These are phyloP conservation scores for Chaetops frenatus DNA, from an alignment of 2,113 vertebrate species.

Conservation along the genomic window DNA sequence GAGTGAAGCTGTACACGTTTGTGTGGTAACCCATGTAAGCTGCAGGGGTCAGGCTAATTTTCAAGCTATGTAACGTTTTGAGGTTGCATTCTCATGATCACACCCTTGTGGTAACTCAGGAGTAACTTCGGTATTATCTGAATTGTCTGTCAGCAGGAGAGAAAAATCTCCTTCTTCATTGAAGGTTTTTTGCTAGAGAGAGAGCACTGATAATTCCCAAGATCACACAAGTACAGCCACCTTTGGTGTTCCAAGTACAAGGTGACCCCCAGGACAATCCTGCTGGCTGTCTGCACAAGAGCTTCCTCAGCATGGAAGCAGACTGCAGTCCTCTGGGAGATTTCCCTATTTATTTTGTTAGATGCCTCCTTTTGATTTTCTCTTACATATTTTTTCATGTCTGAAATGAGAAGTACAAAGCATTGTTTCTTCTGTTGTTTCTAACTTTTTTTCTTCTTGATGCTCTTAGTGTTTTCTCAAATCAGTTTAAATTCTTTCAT, in stretches of 20 bases:
- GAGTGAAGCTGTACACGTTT: background rate
- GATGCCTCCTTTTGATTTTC: background rate
- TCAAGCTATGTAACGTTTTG: background rate
- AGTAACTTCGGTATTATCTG: background rate
- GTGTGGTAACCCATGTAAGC: background rate
- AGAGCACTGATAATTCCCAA: background rate
- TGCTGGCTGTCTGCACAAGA: background rate
- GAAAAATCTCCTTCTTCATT: background rate
- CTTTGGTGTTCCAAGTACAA: background rate
- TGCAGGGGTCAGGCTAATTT: background rate
- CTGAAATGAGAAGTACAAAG: background rate
- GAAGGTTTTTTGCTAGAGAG: background rate
- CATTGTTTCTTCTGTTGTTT: background rate
- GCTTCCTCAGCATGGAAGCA: background rate
- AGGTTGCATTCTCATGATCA: background rate
- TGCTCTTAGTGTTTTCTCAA: background rate
- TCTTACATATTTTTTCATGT: background rate
- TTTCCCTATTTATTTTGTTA: background rate
- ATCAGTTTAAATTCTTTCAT: background rate
- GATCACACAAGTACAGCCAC: background rate
- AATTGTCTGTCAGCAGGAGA: background rate
- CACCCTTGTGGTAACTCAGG: fast-evolving
- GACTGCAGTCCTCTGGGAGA: background rate
- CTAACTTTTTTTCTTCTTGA: background rate
- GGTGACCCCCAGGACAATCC: background rate